Percentiles rank a stretch among this genome's conserved stretches.
Conservation (phyloP, 2,797 vertebrate species). For the Typhlichthys subterraneus region DNA sequence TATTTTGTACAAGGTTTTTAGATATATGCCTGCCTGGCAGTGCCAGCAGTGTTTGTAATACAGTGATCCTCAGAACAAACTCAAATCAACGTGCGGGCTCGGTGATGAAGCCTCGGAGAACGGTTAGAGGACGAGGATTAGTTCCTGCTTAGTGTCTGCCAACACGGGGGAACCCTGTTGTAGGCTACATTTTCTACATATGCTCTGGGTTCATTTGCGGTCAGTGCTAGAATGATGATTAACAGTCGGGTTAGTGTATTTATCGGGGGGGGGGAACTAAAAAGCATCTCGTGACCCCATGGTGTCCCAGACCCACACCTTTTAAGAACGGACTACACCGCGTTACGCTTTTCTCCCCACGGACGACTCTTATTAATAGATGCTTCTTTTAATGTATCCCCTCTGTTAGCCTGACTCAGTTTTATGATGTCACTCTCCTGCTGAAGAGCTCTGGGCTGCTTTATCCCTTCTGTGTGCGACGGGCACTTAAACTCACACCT, state of each 20-base stretch:
- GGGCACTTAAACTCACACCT: conserved; percentile 79
- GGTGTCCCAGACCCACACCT: neutral
- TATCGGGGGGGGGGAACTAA: conserved; percentile 1
- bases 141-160: neutral
- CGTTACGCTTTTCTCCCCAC: conserved; percentile 39
- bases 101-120: neutral
- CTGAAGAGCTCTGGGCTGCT: conserved; percentile 71
- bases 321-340: conserved; percentile 51
- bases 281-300: too few relatives aligned
- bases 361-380: conserved; percentile 69
- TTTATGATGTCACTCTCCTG: conserved; percentile 79
- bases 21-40: neutral
- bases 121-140: conserved; percentile 1
- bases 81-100: neutral
- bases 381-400: conserved; percentile 67
- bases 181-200: neutral
- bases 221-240: conserved; percentile 17
- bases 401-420: conserved; percentile 69
- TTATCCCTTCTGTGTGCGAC: conserved; percentile 71
- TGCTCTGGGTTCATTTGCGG: conserved; percentile 22
- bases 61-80: neutral
- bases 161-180: neutral
- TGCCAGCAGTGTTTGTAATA: neutral
- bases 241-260: conserved; percentile 38
- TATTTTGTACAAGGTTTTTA: neutral